Evolutionary conservation across 2,888 invertebrate genomes (phyloP).

Genomic region (Drosophila kokeensis): DNA sequence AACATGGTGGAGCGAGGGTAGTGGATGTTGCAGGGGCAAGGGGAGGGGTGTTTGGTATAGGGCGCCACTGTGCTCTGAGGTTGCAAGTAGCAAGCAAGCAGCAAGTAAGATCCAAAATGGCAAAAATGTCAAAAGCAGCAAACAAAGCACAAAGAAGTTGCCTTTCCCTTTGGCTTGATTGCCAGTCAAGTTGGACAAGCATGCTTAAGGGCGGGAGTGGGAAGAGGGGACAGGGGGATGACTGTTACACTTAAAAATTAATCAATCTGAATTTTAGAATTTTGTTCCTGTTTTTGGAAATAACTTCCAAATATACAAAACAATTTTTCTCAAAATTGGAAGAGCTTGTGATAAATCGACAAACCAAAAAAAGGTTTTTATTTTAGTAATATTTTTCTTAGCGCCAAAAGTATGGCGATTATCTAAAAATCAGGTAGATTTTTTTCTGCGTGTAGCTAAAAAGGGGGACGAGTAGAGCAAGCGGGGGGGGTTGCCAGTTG

Average conservation of each 20-base stretch:
- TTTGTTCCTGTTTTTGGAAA: no score
- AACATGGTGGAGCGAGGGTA: slow-evolving; percentile 6
- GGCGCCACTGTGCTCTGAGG: slow-evolving; percentile 10
- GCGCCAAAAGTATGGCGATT: not conserved
- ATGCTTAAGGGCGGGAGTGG: not conserved
- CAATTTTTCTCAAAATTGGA: no score
- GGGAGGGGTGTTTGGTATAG: not conserved
- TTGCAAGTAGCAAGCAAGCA: not conserved
- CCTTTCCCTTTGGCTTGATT: slow-evolving; percentile 24
- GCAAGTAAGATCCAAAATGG: slow-evolving; percentile 20
- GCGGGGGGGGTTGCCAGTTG: slow-evolving; percentile 23
- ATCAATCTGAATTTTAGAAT: no score
- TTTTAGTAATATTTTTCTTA: not conserved
- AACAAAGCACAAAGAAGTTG: slow-evolving; percentile 44
- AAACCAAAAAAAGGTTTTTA: no score
- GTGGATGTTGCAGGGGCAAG: not conserved
- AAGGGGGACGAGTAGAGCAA: not conserved
- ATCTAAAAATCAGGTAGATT: not conserved
- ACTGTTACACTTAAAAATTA: not conserved
- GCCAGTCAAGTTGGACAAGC: slow-evolving; percentile 28
- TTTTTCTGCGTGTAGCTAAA: not conserved
- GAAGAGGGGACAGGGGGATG: not conserved
- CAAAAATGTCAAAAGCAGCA: slow-evolving; percentile 62
- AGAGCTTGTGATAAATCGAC: no score
- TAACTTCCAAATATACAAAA: no score